phyloP scores from a whole-genome alignment of 2,113 vertebrate genomes.

The Aldabrachelys gigantea region DNA sequence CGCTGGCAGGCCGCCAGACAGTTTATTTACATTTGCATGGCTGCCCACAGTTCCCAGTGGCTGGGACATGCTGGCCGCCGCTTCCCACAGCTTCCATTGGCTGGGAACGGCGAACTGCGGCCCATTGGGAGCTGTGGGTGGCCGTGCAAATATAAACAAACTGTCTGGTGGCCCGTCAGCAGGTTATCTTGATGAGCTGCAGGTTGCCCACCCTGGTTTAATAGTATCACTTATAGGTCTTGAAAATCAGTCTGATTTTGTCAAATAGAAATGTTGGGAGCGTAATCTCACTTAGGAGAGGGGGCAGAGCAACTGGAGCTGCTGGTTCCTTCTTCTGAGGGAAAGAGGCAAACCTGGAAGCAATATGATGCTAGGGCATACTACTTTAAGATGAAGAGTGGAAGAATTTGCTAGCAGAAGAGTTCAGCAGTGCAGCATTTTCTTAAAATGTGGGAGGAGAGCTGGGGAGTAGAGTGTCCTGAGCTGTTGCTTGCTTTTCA shows the following conservation, averaged over 20 bases:
- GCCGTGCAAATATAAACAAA: too few species aligned
- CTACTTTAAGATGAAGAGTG: background rate
- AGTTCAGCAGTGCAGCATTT: background rate
- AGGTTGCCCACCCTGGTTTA: too few species aligned
- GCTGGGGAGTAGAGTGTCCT: background rate
- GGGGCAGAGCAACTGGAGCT: background rate
- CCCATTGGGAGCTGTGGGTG: too few species aligned
- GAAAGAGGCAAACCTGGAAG: background rate
- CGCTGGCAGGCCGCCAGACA: too few species aligned
- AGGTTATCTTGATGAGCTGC: too few species aligned
- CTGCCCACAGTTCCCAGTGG: too few species aligned
- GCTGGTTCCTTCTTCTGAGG: slow-evolving; percentile 2
- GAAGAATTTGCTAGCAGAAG: background rate
- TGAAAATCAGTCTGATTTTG: background rate
- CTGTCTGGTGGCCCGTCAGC: too few species aligned
- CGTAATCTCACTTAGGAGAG: background rate
- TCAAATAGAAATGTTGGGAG: background rate
- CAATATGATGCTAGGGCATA: background rate
- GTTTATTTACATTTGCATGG: too few species aligned
- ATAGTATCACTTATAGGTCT: background rate
- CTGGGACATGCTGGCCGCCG: too few species aligned
- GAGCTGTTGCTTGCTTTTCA: background rate
- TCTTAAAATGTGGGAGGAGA: background rate
- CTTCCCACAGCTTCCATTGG: too few species aligned
- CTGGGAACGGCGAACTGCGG: too few species aligned